Base-by-base conservation (phyloP, 35 echinoderm and acorn worm species). In the Antedon bifida region DNA sequence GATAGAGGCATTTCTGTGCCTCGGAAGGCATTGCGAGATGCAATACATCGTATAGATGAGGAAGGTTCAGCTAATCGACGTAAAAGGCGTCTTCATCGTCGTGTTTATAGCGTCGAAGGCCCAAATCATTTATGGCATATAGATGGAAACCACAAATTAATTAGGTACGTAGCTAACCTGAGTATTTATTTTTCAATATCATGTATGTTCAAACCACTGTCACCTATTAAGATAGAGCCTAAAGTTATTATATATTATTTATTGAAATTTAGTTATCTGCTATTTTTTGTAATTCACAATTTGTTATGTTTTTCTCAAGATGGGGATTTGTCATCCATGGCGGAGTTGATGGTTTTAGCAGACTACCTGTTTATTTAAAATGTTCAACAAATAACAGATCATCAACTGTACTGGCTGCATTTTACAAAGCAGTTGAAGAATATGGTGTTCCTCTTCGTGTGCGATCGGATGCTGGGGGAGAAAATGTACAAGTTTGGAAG, bases 321-420 rank as follows among this genome's bases (percentile, higher is more conserved):
- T 64, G 76, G 76, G 31, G 34, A 34, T 78, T 78, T 35, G 26
- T 78, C 3, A 34, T 91, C 10, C 84, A 87, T 79, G 89, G 89
- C 31, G 85, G 74, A 39, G 87, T 91, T 30, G 89, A 91, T 79
- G 89, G 89, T 5, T 87, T 75, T 26, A 91, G 85, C 42, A 34
- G 89, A 17, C n/a, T 77, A 21, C n/a, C 39, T 16, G 85, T 86
- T 1, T 87, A 80, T 33, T 34, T 87, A 0, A 45, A 78, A 34
- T 82, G 44, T 31, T 38, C 31, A 16, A 78, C 35, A 17, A 87
- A 91, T 29, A 91, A 82, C 28, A 82, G 45, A 36, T 5, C 80
- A 4, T 8, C 13, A 38, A 82, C 80, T 30, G 34, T 82, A 10
- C 14, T 82, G 34, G 80, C 39, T 5, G 10, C 34, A 34, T 82